phyloP scores from a whole-genome alignment of 1,140 invertebrate genomes.

The Drosophila lowei region DNA sequence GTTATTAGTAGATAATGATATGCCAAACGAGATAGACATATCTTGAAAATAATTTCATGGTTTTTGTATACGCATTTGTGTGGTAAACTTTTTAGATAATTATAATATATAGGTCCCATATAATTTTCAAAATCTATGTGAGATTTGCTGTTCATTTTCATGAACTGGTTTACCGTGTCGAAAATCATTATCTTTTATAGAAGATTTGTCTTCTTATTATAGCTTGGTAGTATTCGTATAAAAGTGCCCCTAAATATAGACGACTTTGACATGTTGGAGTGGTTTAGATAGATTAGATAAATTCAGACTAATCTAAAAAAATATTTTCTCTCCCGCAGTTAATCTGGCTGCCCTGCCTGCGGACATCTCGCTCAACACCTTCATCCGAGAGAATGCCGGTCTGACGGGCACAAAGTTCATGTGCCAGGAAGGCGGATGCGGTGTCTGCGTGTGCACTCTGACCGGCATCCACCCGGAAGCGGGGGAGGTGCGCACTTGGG shows the following conservation, averaged over 20 bases:
- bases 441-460: constrained; percentile 89
- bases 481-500: constrained; percentile 85
- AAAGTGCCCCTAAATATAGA: too few species aligned
- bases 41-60: not conserved
- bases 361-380: constrained; percentile 88
- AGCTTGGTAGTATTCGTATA: too few species aligned
- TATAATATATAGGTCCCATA: too few species aligned
- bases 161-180: too few species aligned
- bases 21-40: too few species aligned
- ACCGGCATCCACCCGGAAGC: constrained; percentile 84
- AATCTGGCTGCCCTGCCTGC: constrained; percentile 61
- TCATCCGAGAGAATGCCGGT: constrained; percentile 87
- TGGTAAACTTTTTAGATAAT: not conserved
- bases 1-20: too few species aligned
- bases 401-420: constrained; percentile 91
- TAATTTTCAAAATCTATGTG: not conserved
- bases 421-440: constrained; percentile 93
- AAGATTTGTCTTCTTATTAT: too few species aligned
- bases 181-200: too few species aligned
- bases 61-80: not conserved
- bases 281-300: too few species aligned
- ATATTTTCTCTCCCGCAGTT: constrained; percentile 37
- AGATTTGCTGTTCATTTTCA: too few species aligned
- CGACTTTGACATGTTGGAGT: too few species aligned
- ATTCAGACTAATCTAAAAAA: too few species aligned